A percentile compares a stretch with the other conserved stretches of the same genome.
phyloP scores from a whole-genome alignment of 2,888 invertebrate species.

The Lithophane leautieri region DNA sequence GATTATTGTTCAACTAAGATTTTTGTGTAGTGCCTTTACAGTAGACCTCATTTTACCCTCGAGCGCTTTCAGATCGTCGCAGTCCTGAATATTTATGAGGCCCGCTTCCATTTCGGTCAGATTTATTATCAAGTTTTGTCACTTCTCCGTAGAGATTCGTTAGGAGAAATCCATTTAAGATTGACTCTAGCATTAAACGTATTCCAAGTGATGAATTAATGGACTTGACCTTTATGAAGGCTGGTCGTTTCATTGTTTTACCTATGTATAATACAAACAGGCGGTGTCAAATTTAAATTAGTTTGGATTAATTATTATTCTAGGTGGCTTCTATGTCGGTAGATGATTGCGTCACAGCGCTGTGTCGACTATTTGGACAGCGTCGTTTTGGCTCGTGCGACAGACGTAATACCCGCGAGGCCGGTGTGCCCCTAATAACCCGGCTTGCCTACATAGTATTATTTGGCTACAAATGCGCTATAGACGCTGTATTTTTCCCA shows the following conservation, averaged over 20 bases:
- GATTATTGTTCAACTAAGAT: conserved; percentile 65
- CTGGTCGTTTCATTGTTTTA: conserved; percentile 3
- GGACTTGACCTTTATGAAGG: conserved; percentile 37
- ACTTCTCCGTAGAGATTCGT: conserved; percentile 63
- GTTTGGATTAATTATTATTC: conserved; percentile 16
- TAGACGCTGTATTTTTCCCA: conserved; percentile 62
- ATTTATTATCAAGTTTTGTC: conserved; percentile 78
- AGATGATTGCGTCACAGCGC: conserved; percentile 46
- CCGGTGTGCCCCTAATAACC: conserved; percentile 55
- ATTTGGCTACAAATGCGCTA: conserved; percentile 58
- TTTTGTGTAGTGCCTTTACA: conserved; percentile 68
- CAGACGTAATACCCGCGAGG: conserved; percentile 40
- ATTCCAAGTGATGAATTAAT: conserved; percentile 56
- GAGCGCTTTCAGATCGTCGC: conserved; percentile 68
- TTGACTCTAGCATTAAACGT: conserved; percentile 58
- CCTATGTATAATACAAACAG: conserved; percentile 10
- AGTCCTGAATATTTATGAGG: conserved; percentile 83
- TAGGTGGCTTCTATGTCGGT: conserved; percentile 10
- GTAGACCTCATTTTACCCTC: conserved; percentile 76
- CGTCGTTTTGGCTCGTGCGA: conserved; percentile 50
- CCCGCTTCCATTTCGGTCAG: conserved; percentile 69
- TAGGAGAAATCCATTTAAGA: conserved; percentile 70
- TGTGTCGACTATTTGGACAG: conserved; percentile 31
- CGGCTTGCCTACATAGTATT: conserved; percentile 51
- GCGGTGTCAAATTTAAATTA: conserved; percentile 35